Conservation (phyloP, 2,113 vertebrate species). For the Garra rufa region DNA sequence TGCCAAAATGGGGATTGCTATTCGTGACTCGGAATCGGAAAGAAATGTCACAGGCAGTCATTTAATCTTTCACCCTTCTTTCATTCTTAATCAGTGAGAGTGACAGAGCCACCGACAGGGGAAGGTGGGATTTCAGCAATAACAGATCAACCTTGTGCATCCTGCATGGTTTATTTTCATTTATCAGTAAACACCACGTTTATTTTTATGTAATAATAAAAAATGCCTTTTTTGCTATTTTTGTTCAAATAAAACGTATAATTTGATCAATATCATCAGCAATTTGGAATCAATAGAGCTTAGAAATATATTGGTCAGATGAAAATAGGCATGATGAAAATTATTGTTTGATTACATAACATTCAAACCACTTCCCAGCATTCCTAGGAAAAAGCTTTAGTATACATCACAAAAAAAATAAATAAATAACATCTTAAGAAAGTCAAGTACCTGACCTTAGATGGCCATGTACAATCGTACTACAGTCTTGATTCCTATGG, state of each 20-base stretch:
- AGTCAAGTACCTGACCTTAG: background rate
- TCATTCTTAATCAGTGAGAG: slow-evolving; percentile 25
- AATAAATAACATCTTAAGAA: background rate
- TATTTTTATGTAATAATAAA: background rate
- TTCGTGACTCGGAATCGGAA: background rate
- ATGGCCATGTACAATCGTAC: background rate
- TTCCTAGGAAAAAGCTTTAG: background rate
- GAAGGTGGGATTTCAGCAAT: background rate
- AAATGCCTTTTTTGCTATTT: background rate
- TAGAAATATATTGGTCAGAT: background rate
- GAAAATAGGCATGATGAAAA: background rate
- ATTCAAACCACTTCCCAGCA: background rate
- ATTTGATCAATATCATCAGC: background rate
- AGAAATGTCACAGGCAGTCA: slow-evolving; percentile 32
- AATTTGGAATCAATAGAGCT: background rate
- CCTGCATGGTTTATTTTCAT: background rate
- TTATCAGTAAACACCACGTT: background rate
- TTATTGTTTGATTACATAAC: background rate
- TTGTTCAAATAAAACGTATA: no score
- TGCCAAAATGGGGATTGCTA: background rate
- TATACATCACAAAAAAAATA: background rate
- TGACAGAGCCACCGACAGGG: background rate
- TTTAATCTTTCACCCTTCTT: slow-evolving; percentile 1
- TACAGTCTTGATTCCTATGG: background rate
- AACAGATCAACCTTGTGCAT: slow-evolving; percentile 1